Evolutionary conservation across 2,888 invertebrate genomes (phyloP), one percentile per base, ranked within the genome.

Genomic region (Drosophila meridionalis): DNA sequence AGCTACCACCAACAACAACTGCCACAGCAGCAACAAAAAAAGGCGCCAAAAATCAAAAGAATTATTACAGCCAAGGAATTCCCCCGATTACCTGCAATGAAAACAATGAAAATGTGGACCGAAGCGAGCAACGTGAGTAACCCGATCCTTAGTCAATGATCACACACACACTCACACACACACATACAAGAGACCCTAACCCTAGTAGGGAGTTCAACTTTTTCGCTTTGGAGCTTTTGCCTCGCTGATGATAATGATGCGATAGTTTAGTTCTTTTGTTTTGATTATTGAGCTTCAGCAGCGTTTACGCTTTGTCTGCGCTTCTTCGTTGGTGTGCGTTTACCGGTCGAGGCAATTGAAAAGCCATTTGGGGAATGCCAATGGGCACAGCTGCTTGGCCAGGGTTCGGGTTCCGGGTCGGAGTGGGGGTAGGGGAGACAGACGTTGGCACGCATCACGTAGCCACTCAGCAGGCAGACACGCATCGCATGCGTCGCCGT

Each of bases 291-390:
- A 75, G 75, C 65, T 85, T 85, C 76, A 83, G 74, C 81, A 69
- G 76, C 78, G 71, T 68, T 86, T 87, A 73, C 77, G 86, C 75
- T 88, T 88, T 86, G 78, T 72, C 62, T 69, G 63, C 79, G 76
- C 63, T 83, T 74, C 82, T 77, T 52, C 56, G 53, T 64, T 66
- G 50, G 52, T 56, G 50, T 78, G 64, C 71, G 57, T 80, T 87
- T 78, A 79, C 86, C 88, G 88, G 84, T 81, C 57, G 80, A 80
- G 77, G 75, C 85, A 85, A 85, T 85, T 85, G 85, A 88, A 88
- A 85, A 86, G 76, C 82, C 82, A 85, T 86, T 85, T 88, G 89
- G 82, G 73, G 70, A 76, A 72, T 66, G 62, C 40, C 40, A 50
- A 50, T 52, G 60, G 45, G 58, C 58, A 40, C 60, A 38, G 56